Base-by-base conservation (phyloP, 2,888 invertebrate genomes). In the Ecliptopera silaceata region DNA sequence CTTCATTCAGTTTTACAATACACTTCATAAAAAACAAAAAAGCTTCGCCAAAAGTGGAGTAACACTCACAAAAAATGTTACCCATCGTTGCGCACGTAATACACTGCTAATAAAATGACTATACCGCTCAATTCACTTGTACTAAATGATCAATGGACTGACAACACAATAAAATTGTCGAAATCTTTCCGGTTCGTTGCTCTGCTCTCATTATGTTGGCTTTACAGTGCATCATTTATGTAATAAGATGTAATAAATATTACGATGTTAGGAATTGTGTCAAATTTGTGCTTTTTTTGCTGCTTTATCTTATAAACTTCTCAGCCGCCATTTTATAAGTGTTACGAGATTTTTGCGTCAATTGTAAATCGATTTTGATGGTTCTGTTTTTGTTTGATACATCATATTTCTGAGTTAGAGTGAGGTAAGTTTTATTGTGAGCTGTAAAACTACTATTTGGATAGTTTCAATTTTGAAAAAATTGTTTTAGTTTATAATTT, bases 171-270 rank as follows among this genome's bases (percentile, higher is more conserved):
- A 44, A 49, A 56, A 56, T 43, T 39, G 51, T 22, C 38, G 54
- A 39, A 50, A 47, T 15, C 29, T 44, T 17, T 44, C 47, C 59
- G 59, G 51, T 56, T 57, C 55, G 61, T 48, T 56, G 59, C 17
- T 10, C 32, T 32, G 56, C 31, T 50, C 60, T 57, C 36, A 59
- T 59, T 62, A 48, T 62, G 56, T 66, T 66, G 66, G 64, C 64
- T 60, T 65, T 61, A 55, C 52, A 61, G 61, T 62, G 42, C 59
- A 63, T 55, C 46, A 29, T 18, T 50, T 57, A 61, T 57, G 64
- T 61, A 62, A 64, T 36, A 13, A 51, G 48, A 52, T 51, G 62
- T 59, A 61, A 64, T 64, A 29, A 34, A 54, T 56, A 56, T 60
- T 58, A 47, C 45, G 39, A 44, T 39, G 31, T 44, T 41, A 44